Conservation (phyloP, 2,888 invertebrate species). For the Philopedon plagiatum region DNA sequence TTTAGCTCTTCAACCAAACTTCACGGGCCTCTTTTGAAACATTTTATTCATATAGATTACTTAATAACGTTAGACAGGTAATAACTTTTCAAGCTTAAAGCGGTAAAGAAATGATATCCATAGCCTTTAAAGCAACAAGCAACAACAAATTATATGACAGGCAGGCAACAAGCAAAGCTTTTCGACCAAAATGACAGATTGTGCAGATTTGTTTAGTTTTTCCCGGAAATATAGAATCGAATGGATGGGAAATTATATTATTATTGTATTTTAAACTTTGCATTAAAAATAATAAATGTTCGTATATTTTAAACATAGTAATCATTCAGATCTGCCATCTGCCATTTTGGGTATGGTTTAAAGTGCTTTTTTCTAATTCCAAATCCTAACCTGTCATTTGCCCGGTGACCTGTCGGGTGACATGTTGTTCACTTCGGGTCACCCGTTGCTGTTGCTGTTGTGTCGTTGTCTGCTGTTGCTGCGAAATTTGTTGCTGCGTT, state of each 20-base stretch:
- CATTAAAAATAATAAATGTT: too few species aligned
- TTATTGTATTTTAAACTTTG: too few species aligned
- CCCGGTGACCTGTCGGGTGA: slow-evolving; percentile 82
- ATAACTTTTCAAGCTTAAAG: neutral
- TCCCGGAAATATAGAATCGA: too few species aligned
- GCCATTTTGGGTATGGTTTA: neutral
- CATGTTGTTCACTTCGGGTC: slow-evolving; percentile 83
- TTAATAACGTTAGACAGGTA: too few species aligned
- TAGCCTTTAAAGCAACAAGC: slow-evolving; percentile 14
- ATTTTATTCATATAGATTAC: too few species aligned
- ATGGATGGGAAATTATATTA: too few species aligned
- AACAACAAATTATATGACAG: slow-evolving; percentile 18
- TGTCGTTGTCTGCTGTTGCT: slow-evolving; percentile 70
- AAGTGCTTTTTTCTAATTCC: slow-evolving; percentile 8
- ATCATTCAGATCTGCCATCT: neutral
- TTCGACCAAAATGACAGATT: slow-evolving; percentile 1
- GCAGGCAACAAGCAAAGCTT: slow-evolving; percentile 20
- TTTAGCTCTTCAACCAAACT: too few species aligned
- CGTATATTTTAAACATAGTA: too few species aligned
- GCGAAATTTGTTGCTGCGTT: slow-evolving; percentile 66
- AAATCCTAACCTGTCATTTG: slow-evolving; percentile 76
- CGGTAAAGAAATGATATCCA: neutral
- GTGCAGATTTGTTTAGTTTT: neutral
- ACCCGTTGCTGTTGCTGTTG: slow-evolving; percentile 73
- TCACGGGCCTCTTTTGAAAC: too few species aligned